Base-by-base conservation (phyloP, 2,797 vertebrate genomes). In the Acrossocheilus fasciatus region DNA sequence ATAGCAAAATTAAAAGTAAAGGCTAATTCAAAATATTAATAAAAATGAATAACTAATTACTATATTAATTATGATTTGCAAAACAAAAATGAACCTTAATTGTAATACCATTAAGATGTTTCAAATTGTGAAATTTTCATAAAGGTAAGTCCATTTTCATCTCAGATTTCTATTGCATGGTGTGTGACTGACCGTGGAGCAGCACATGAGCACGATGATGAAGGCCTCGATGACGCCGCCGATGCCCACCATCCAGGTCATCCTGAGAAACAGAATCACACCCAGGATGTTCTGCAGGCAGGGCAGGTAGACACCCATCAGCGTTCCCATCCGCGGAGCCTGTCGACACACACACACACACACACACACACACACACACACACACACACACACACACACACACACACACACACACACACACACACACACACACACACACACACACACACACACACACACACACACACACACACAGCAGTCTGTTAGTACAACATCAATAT, bases 241-340 rank as follows among this genome's bases (percentile, higher is more conserved):
- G 0, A 98, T 95, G 82, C 98, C 98, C 82, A 99, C 98, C 88
- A 99, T 98, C 98, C 98, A 99, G 23, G 98, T 99, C 95, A 99
- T 98, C 80, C 98, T 95, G 90, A 99, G 95, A 92, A 99, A 99
- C 83, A 99, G 97, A 91, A 99, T 99, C 89, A 99, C 98, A 10
- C 98, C 98, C 6, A 99, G 98, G 91, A 99, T 99, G 92, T 99
- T 99, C 94, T 99, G 98, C 92, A 99, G 96, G 88, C 98, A 99
- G 0, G 98, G 98, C 84, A 99, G 92, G 93, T 99, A 99, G 76
- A 99, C 98, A 0, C 98, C 98, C 97, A 99, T 99, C 93, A 99
- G 95, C 81, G 98, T 99, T 89, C 98, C 98, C 95, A 99, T 96
- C 89, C 97, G 96, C 0, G 98, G 97, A 45, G 97, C 98, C 98